Percentiles rank a stretch among this genome's conserved stretches.
Evolutionary conservation across 2,888 invertebrate genomes (phyloP).

Genomic region (Danaus chrysippus): DNA sequence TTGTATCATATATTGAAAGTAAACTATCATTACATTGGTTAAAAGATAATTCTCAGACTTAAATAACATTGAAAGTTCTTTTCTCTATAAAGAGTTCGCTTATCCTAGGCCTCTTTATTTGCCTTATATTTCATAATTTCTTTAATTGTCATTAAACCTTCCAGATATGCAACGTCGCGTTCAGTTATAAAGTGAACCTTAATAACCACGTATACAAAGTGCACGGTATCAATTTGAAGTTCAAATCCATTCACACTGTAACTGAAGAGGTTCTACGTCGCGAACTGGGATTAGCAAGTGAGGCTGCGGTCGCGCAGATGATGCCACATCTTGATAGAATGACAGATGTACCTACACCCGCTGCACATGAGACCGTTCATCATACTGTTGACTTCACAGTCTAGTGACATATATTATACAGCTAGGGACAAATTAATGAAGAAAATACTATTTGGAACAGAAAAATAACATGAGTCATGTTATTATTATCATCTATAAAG

Average conservation of each 20-base stretch:
- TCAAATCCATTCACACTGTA: constrained; percentile 72
- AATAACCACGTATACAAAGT: constrained; percentile 74
- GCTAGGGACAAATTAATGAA: neutral
- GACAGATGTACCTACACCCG: constrained; percentile 51
- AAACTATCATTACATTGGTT: too few species aligned
- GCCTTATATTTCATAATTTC: neutral
- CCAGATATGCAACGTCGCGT: constrained; percentile 73
- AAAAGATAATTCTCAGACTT: too few species aligned
- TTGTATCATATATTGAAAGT: too few species aligned
- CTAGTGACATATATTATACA: constrained; percentile 13
- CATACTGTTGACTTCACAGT: constrained; percentile 40
- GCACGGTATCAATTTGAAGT: constrained; percentile 72
- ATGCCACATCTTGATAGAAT: constrained; percentile 49
- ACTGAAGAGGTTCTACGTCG: constrained; percentile 65
- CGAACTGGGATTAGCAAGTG: constrained; percentile 60
- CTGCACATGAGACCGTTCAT: constrained; percentile 59
- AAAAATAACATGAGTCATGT: too few species aligned
- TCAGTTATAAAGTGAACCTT: constrained; percentile 74
- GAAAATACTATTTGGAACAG: too few species aligned
- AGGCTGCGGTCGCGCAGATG: constrained; percentile 60
- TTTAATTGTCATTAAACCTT: constrained; percentile 26
- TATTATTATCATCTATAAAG: too few species aligned
- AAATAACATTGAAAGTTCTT: too few species aligned
- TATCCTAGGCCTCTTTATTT: too few species aligned
- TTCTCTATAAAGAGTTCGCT: too few species aligned